Percentiles rank a stretch among this genome's conserved stretches.
Conservation (phyloP, 2,797 vertebrate genomes). For the Gallinago nigripennis region DNA sequence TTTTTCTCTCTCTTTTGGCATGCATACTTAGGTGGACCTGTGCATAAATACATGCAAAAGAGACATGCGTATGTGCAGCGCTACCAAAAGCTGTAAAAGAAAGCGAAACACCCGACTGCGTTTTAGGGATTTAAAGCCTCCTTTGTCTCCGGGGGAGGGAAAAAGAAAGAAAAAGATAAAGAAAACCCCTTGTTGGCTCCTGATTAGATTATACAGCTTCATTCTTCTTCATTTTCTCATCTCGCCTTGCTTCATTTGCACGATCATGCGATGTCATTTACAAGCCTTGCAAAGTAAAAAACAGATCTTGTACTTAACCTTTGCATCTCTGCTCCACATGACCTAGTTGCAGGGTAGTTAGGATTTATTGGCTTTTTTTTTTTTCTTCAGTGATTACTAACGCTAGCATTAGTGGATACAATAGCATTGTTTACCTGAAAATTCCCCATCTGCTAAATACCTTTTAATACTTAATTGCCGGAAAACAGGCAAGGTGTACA, state of each 20-base stretch:
- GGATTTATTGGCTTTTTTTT: background rate
- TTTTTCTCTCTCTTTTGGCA: background rate
- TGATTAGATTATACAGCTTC: constrained; percentile 69
- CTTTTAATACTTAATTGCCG: background rate
- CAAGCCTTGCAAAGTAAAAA: constrained; percentile 71
- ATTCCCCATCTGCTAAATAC: background rate
- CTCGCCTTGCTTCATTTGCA: constrained; percentile 77
- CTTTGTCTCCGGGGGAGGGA: constrained; percentile 16
- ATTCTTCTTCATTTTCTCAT: constrained; percentile 79
- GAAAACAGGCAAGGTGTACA: background rate
- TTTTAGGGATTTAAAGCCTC: constrained; percentile 29
- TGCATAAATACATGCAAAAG: background rate
- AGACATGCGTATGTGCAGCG: background rate
- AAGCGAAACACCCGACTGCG: background rate
- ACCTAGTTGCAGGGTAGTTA: constrained; percentile 69
- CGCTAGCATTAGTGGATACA: background rate
- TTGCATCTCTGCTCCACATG: constrained; percentile 63
- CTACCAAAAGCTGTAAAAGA: background rate
- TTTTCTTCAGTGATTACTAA: background rate
- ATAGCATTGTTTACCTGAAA: constrained; percentile 17
- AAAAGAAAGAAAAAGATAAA: background rate
- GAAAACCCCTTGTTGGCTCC: constrained; percentile 31
- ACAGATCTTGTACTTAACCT: constrained; percentile 59
- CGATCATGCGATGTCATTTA: constrained; percentile 75
- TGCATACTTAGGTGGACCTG: background rate